phyloP scores from a whole-genome alignment of 2,797 vertebrate genomes.

The Pangasius krempfi region DNA sequence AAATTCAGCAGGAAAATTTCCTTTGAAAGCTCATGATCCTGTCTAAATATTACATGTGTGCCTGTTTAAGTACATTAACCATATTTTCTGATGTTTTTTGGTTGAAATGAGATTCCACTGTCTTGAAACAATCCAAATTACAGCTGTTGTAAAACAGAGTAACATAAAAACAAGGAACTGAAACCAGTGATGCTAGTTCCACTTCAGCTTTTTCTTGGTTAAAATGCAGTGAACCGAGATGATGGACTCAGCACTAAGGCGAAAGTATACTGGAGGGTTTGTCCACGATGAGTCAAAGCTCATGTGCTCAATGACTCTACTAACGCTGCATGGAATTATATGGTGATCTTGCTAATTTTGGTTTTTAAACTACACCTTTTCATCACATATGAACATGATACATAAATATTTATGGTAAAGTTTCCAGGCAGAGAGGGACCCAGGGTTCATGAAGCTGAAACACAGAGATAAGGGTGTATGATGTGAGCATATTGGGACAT shows the following conservation, averaged over 20 bases:
- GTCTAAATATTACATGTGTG: not conserved
- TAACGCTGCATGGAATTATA: constrained; percentile 3
- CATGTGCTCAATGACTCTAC: constrained; percentile 41
- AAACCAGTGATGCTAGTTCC: constrained; percentile 27
- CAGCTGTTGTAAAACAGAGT: not conserved
- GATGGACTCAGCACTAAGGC: not conserved
- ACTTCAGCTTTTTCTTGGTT: constrained; percentile 33
- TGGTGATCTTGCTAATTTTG: constrained; percentile 1
- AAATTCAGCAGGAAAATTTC: not conserved
- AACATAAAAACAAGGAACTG: constrained; percentile 38
- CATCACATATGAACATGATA: not conserved
- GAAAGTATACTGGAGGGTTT: constrained; percentile 32
- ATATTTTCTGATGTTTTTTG: not conserved
- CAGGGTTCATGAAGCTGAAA: not conserved
- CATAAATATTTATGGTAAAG: not conserved
- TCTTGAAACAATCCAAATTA: not conserved
- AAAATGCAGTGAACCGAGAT: constrained; percentile 4
- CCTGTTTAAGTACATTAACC: not conserved
- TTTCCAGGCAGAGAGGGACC: not conserved
- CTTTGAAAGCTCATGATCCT: no score
- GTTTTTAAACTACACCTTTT: not conserved
- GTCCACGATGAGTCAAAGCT: constrained; percentile 42
- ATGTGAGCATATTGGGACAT: not conserved
- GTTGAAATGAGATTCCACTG: not conserved
- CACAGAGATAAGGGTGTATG: not conserved